These are phyloP conservation scores for Styela clava DNA, from an alignment of 23 tunicate species.

Conservation along the genomic window DNA sequence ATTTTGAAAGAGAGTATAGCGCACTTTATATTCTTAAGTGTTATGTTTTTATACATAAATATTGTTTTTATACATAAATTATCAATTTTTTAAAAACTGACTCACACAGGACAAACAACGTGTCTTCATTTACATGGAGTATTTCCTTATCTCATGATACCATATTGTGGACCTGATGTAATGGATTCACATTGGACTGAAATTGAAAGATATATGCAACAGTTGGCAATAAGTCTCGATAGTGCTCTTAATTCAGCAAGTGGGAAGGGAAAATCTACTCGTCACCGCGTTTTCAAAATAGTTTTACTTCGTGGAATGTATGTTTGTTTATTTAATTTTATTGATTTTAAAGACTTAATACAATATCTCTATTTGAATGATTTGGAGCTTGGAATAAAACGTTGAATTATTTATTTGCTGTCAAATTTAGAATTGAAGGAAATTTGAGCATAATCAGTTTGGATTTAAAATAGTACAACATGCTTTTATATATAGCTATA, in stretches of 20 bases:
- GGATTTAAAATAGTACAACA: no score
- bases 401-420: not conserved
- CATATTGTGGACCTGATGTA: conserved; percentile 58
- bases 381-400: not conserved
- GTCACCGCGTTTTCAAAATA: conserved; percentile 76
- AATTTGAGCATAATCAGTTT: no score
- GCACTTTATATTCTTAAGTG: no score
- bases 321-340: conserved; percentile 13
- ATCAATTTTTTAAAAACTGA: not conserved
- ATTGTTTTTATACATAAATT: no score
- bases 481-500: no score
- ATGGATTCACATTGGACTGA: conserved; percentile 13
- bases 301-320: conserved; percentile 61
- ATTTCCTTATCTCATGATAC: conserved; percentile 74
- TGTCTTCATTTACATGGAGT: conserved; percentile 82
- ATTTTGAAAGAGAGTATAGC: no score
- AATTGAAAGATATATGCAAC: conserved; percentile 38
- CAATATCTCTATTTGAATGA: not conserved
- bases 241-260: conserved; percentile 48
- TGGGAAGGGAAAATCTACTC: conserved; percentile 20
- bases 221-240: conserved; percentile 65
- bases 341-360: not conserved
- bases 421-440: no score
- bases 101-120: conserved; percentile 58
- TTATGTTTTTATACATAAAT: no score